Percentiles rank a stretch among this genome's conserved stretches.
These are phyloP conservation scores for Glaucidium brasilianum DNA, from an alignment of 2,113 vertebrate species.

Conservation along the genomic window DNA sequence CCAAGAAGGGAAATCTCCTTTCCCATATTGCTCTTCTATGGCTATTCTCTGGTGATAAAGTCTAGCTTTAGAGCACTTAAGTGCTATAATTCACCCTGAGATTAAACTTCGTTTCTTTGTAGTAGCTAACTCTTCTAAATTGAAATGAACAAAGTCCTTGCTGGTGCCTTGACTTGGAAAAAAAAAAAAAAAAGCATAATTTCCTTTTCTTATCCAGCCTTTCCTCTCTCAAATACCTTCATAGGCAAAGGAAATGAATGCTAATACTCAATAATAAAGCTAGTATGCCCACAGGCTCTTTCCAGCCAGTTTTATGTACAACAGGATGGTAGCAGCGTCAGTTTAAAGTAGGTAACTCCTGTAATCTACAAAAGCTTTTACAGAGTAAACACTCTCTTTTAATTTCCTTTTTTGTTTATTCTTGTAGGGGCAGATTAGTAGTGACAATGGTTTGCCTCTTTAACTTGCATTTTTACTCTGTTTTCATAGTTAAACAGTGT, in stretches of 20 bases:
- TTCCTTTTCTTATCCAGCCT: not conserved
- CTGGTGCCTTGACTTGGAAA: not conserved
- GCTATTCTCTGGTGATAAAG: not conserved
- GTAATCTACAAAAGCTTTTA: not conserved
- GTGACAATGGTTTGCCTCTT: not conserved
- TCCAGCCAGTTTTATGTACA: not conserved
- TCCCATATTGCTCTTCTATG: not conserved
- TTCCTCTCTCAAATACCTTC: not conserved
- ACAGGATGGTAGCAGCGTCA: not conserved
- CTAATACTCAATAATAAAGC: not conserved
- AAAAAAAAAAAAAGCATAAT: not conserved
- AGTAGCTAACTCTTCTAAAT: not conserved
- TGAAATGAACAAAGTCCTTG: not conserved
- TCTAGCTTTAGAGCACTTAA: not conserved
- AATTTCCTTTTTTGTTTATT: not conserved
- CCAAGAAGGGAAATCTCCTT: not conserved
- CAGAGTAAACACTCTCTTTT: not conserved
- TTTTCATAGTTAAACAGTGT: not conserved
- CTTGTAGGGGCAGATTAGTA: not conserved
- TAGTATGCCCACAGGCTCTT: not conserved
- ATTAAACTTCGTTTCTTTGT: not conserved
- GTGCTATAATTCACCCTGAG: not conserved
- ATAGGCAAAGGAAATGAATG: conserved; percentile 25
- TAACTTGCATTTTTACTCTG: not conserved
- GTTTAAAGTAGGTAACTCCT: not conserved